Evolutionary conservation across 2,113 vertebrate species (phyloP).

Genomic region (Chloroceryle aenea): DNA sequence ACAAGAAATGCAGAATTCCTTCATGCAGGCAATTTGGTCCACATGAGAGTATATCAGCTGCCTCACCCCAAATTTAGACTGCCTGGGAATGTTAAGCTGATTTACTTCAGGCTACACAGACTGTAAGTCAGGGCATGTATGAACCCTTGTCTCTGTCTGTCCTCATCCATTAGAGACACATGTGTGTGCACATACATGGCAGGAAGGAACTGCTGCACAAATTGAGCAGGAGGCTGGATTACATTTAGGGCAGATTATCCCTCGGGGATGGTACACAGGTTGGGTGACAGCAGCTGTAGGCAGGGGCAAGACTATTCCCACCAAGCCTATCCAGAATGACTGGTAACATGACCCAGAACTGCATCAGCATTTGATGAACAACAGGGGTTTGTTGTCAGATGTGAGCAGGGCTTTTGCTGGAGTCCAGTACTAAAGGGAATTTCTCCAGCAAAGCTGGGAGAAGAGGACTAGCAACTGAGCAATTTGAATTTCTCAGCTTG

Average conservation of each 20-base stretch:
- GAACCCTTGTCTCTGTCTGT: not conserved
- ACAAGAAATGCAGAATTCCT: not conserved
- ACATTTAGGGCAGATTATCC: not conserved
- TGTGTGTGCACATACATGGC: fast-evolving
- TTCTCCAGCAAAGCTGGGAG: not conserved
- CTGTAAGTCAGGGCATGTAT: not conserved
- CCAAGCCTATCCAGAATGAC: not conserved
- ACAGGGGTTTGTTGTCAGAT: not conserved
- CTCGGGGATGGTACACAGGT: not conserved
- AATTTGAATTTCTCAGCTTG: not conserved
- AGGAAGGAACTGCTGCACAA: not conserved
- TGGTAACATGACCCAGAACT: not conserved
- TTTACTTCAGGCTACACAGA: not conserved
- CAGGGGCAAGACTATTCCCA: fast-evolving
- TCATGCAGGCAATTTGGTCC: not conserved
- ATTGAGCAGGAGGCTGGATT: not conserved
- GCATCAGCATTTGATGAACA: fast-evolving
- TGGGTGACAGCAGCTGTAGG: not conserved
- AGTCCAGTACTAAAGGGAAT: not conserved
- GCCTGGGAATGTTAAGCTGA: not conserved
- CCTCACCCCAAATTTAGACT: not conserved
- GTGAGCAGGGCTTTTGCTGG: not conserved
- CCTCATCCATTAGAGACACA: not conserved
- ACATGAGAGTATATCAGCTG: not conserved
- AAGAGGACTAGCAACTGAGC: not conserved